Evolutionary conservation across 2,888 invertebrate species (phyloP).

Genomic region (Monochamus alternatus): DNA sequence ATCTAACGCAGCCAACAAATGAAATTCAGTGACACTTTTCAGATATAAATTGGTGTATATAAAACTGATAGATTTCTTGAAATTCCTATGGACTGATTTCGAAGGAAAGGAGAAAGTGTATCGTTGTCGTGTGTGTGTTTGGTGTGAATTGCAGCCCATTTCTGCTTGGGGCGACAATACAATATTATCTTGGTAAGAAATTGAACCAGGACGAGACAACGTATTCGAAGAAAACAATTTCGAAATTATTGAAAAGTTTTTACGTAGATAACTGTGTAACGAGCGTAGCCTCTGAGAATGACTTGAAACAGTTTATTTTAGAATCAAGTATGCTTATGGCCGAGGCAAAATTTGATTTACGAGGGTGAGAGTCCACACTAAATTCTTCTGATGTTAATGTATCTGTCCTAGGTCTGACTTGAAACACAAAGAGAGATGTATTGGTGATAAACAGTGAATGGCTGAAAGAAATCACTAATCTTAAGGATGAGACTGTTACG

Average conservation of each 20-base stretch:
- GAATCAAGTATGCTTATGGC: conserved; percentile 31
- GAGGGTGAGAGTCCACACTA: no score
- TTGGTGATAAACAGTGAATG: no score
- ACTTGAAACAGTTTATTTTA: conserved; percentile 31
- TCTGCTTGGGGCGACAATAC: not conserved
- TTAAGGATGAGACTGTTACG: no score
- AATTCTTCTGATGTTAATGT: no score
- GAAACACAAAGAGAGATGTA: no score
- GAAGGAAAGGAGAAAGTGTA: not conserved
- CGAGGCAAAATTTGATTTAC: no score
- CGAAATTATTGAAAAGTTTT: conserved; percentile 29
- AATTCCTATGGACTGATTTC: not conserved
- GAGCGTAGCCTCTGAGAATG: conserved; percentile 27
- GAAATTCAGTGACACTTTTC: no score
- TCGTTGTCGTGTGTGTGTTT: not conserved
- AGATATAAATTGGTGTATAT: not conserved
- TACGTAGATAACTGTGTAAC: conserved; percentile 40
- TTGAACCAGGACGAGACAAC: not conserved
- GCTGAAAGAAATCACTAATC: no score
- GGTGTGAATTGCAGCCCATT: not conserved
- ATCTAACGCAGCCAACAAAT: no score
- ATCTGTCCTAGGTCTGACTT: no score
- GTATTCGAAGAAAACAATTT: conserved; percentile 27
- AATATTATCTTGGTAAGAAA: not conserved
- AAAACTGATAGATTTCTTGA: not conserved